These are phyloP conservation scores for Trachelus troglodyta DNA, from an alignment of 2,888 invertebrate genomes.

Conservation along the genomic window DNA sequence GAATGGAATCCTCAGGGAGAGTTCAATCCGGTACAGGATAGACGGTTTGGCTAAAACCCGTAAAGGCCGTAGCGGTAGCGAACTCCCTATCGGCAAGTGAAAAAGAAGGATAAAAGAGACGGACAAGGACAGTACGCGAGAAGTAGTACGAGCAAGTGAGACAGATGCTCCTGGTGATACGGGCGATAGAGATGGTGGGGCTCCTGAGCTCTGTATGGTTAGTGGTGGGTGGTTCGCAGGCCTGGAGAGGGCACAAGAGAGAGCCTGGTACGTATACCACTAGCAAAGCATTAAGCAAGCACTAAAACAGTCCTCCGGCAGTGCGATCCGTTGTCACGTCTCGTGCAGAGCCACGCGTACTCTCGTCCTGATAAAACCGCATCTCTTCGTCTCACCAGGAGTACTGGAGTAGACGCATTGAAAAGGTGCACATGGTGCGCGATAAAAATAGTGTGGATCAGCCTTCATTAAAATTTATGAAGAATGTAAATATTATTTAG, in stretches of 20 bases:
- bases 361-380: not conserved
- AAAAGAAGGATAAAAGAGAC: not conserved
- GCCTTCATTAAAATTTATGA: not conserved
- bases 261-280: slow-evolving; percentile 31
- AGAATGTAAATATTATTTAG: not conserved
- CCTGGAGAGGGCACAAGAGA: slow-evolving; percentile 20
- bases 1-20: not conserved
- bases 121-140: not conserved
- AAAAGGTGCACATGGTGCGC: not conserved
- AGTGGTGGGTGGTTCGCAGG: not conserved
- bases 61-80: not conserved
- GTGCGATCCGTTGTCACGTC: slow-evolving; percentile 49
- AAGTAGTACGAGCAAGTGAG: not conserved
- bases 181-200: slow-evolving; percentile 28
- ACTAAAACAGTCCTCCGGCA: slow-evolving; percentile 54
- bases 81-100: not conserved
- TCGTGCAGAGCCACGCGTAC: slow-evolving; percentile 12
- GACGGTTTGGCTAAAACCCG: not conserved
- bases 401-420: not conserved
- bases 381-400: not conserved
- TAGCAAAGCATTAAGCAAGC: slow-evolving; percentile 43
- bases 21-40: not conserved
- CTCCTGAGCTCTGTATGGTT: not conserved
- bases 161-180: not conserved
- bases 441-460: not conserved